Base-by-base conservation (phyloP, 2,797 vertebrate genomes). In the Anguilla marmorata region DNA sequence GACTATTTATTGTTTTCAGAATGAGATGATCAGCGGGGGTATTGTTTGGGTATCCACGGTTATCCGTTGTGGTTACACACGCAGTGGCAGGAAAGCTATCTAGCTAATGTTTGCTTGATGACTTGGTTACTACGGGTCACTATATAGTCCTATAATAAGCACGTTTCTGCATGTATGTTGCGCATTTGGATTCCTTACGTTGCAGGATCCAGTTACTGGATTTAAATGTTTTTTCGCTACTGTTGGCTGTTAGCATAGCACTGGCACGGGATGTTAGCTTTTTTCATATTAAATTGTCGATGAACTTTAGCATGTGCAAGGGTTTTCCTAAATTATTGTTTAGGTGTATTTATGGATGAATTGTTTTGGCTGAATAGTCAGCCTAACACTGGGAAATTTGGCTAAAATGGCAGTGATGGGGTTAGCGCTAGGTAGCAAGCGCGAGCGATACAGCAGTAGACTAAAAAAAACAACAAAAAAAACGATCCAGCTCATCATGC, bases 31-130 rank as follows among this genome's bases (percentile, higher is more conserved):
- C 86, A 85, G 79, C 54, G 9, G 89, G 83, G 37, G 86, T 84
- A 85, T 89, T 87, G 27, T 82, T 88, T 90, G 87, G 37, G 86
- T 85, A n/a, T 79, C 74, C 16, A 19, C 74, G 21, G 74, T 16
- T 48, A 52, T 33, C 12, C 37, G 84, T 54, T 82, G 33, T 92
- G 92, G 93, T 90, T 92, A 89, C 48, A 37, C 87, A 89, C 85
- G 82, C 86, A 52, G 60, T 33, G 48, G 33, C 56, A 92, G 93
- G 45, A 82, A 82, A 50, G 79, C 63, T 69, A 69, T n/a, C 37
- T 79, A 89, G 33, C 33, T 79, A 79, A 45, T 21, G 19, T 79
- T 79, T 41, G 12, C 30, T 74, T 14, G 27, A 33, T 33, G 1
- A 37, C 16, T 48, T 2, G 45, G 19, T 82, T n/a, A n/a, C 45